Evolutionary conservation across 2,888 invertebrate species (phyloP), one percentile per base, ranked within the genome.

Genomic region (Drosophila maculinotata): DNA sequence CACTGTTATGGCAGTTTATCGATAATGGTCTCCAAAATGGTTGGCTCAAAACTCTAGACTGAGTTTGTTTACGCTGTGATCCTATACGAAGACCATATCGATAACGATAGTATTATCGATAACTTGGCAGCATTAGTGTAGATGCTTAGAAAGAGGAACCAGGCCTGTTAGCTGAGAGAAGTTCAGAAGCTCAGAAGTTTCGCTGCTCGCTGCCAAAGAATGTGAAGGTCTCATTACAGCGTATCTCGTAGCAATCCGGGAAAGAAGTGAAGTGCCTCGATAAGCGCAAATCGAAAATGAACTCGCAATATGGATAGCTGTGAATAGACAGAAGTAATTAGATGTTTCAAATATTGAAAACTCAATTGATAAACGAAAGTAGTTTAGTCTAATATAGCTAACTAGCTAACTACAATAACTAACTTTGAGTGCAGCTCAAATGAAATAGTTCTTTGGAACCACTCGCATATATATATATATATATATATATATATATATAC

Each of bases 261-360:
- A 90, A 79, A 7, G 88, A 86, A 12, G 90, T 91, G 48, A 91
- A 90, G 52, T 91, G 90, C 23, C 91, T 75, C 14, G 90, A 91
- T 42, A 91, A 67, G 44, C 90, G 85, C 69, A 90, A 72, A 75
- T 90, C 90, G 72, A 90, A 90, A 44, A 90, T 89, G 68, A 90
- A 90, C 71, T 90, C 91, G 23, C 90, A 90, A 47, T 89, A 82
- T 7, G 88, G 89, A 80, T 88, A 90, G 30, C 90, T 90, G 71
- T 20, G 83, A 88, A 30, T 2, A 38, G 1, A 15, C 12, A 20
- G 2, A 20, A 2, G 20, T 20, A 4, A 20, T 2, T 12, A 8
- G 4, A 20, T n/a, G n/a, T 20, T 39, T 20, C 2, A n/a, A n/a
- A n/a, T n/a, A n/a, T n/a, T n/a, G n/a, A n/a, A n/a, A n/a, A n/a